Conservation (phyloP, 2,113 vertebrate species). For the Polyodon spathula region DNA sequence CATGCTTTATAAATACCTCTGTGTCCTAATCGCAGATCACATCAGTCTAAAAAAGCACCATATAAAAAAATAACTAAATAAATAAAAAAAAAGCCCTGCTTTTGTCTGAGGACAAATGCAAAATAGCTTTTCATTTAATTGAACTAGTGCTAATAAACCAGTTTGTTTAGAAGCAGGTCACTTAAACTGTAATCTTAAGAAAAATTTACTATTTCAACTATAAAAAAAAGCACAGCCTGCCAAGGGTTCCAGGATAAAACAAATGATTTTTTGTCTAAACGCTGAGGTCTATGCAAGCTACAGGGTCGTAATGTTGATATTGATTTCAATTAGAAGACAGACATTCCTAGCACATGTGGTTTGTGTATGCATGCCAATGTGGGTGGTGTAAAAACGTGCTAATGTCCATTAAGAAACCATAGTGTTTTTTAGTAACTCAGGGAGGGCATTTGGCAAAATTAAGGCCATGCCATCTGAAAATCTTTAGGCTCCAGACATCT, state of each 20-base stretch:
- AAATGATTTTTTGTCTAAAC: conserved; percentile 34
- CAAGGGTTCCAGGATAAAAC: conserved; percentile 28
- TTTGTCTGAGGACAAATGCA: too few species aligned
- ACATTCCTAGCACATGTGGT: conserved; percentile 58
- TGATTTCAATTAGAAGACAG: conserved; percentile 34
- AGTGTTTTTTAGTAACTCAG: conserved; percentile 29
- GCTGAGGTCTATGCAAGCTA: conserved; percentile 29
- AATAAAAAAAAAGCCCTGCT: too few species aligned
- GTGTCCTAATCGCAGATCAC: too few species aligned
- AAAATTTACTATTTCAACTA: too few species aligned
- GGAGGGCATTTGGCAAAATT: conserved; percentile 23
- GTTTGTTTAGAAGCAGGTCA: too few species aligned
- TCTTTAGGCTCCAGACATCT: conserved; percentile 32
- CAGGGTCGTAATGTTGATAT: conserved; percentile 41
- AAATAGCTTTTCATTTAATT: too few species aligned
- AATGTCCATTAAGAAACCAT: conserved; percentile 37
- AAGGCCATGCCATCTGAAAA: conserved; percentile 23
- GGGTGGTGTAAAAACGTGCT: conserved; percentile 61
- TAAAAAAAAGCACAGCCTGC: too few species aligned
- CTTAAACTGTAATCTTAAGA: too few species aligned
- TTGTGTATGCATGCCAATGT: conserved; percentile 55
- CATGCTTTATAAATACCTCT: too few species aligned
- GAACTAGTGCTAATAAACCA: too few species aligned
- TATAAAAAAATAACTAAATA: too few species aligned
- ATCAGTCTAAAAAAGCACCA: too few species aligned